These are phyloP conservation scores for Drosophila antonietae DNA, from an alignment of 2,888 invertebrate genomes.

Conservation along the genomic window DNA sequence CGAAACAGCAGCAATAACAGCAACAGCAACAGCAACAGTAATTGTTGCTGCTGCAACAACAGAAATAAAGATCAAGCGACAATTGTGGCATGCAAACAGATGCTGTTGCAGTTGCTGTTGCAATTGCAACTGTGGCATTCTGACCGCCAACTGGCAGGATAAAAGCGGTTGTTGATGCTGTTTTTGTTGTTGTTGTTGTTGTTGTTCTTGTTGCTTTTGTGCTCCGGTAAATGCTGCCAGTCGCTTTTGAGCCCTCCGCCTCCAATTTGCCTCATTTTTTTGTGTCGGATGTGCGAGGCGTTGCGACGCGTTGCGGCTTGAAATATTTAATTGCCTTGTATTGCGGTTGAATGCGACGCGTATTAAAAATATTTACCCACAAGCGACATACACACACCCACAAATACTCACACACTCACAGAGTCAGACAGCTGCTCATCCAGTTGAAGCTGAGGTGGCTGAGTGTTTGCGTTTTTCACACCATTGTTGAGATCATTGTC, in stretches of 20 bases:
- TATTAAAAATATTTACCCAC: conserved; percentile 79
- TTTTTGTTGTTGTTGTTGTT: conserved; percentile 35
- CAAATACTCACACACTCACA: conserved; percentile 13
- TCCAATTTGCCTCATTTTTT: conserved; percentile 6
- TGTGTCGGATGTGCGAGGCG: conserved; percentile 42
- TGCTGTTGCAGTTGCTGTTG: conserved; percentile 35
- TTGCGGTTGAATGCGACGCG: conserved; percentile 81
- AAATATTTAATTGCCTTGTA: conserved; percentile 83
- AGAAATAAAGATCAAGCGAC: conserved; percentile 70
- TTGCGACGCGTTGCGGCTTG: conserved; percentile 56
- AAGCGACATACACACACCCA: conserved; percentile 36
- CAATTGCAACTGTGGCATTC: conserved; percentile 43
- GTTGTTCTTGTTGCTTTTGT: conserved; percentile 21
- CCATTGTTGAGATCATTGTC: conserved; percentile 38
- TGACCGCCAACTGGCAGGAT: conserved; percentile 71
- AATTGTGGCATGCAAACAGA: conserved; percentile 61
- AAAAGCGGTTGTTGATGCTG: conserved; percentile 64
- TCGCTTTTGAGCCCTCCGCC: conserved; percentile 47
- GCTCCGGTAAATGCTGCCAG: conserved; percentile 54
- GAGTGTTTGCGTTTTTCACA: conserved; percentile 67
- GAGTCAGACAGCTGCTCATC: conserved; percentile 44
- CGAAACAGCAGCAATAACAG: conserved; percentile 22
- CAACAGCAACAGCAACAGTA: conserved; percentile 22
- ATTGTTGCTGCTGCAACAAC: conserved; percentile 16
- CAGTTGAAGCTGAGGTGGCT: conserved; percentile 63